Conservation (phyloP, 2,888 invertebrate species). For the Idaea straminata region DNA sequence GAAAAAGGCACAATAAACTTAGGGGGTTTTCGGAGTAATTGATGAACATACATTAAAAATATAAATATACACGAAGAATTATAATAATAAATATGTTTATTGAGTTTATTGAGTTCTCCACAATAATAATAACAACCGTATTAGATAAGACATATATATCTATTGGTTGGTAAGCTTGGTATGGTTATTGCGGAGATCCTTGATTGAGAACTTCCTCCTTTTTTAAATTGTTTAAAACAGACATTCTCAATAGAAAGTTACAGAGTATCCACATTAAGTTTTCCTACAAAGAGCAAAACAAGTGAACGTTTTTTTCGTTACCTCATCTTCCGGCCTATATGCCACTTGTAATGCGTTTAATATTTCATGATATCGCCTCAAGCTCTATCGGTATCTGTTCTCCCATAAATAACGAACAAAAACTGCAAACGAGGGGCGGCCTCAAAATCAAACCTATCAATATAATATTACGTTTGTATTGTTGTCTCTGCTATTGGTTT, state of each 20-base stretch:
- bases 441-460: conserved; percentile 72
- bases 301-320: conserved; percentile 67
- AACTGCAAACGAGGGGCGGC: conserved; percentile 50
- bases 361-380: conserved; percentile 77
- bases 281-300: conserved; percentile 51
- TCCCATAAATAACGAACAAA: conserved; percentile 76
- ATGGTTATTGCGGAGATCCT: no score
- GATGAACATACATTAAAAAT: not conserved
- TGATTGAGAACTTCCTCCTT: conserved; percentile 4
- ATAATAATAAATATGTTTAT: no score
- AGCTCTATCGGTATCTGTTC: conserved; percentile 70
- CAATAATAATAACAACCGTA: no score
- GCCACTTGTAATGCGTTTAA: conserved; percentile 80
- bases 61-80: no score
- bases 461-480: conserved; percentile 70
- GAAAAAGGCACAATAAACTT: not conserved
- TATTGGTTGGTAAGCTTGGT: no score
- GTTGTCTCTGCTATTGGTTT: conserved; percentile 39
- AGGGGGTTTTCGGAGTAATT: not conserved
- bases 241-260: conserved; percentile 7
- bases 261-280: conserved; percentile 36
- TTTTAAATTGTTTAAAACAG: conserved; percentile 12
- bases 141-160: no score
- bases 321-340: conserved; percentile 75
- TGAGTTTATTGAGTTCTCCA: no score